Evolutionary conservation across 2,797 vertebrate genomes (phyloP).

Genomic region (Fundulus diaphanus): DNA sequence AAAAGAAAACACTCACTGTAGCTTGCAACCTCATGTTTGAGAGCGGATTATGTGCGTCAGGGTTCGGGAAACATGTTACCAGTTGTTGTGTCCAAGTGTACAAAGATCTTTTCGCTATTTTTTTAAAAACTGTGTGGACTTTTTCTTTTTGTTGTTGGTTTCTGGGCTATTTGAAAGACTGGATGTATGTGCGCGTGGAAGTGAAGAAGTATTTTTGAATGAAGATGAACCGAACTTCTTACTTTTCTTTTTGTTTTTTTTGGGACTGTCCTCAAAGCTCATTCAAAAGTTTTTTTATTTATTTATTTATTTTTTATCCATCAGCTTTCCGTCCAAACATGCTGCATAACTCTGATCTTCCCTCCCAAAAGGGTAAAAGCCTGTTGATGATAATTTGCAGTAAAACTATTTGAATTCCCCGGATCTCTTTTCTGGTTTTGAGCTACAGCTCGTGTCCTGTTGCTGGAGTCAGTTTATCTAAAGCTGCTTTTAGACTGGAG

Average conservation of each 20-base stretch:
- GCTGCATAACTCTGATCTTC: conserved; percentile 36
- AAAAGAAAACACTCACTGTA: conserved; percentile 72
- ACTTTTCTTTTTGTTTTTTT: conserved; percentile 56
- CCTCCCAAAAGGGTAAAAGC: background rate
- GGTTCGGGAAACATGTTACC: conserved; percentile 46
- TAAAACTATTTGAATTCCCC: conserved; percentile 16
- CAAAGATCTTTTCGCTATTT: conserved; percentile 76
- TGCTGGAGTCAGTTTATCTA: conserved; percentile 20
- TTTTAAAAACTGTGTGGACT: conserved; percentile 70
- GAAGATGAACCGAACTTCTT: conserved; percentile 76
- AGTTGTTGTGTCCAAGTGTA: conserved; percentile 64
- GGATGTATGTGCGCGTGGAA: conserved; percentile 30
- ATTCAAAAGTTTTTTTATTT: conserved; percentile 11
- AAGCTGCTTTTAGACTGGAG: conserved; percentile 16
- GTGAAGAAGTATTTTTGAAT: conserved; percentile 68
- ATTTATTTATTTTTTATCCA: too few species aligned
- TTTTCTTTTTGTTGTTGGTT: conserved; percentile 54
- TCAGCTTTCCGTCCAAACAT: conserved; percentile 12
- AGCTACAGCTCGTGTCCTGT: conserved; percentile 8
- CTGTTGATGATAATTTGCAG: conserved; percentile 37
- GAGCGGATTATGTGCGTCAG: conserved; percentile 54
- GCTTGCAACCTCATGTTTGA: conserved; percentile 60
- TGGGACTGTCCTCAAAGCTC: conserved; percentile 27
- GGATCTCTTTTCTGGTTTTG: conserved; percentile 5
- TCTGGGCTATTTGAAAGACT: conserved; percentile 60